Evolutionary conservation across 2,113 vertebrate species (phyloP), one percentile per base, ranked within the genome.

Genomic region (Microtus montanus): DNA sequence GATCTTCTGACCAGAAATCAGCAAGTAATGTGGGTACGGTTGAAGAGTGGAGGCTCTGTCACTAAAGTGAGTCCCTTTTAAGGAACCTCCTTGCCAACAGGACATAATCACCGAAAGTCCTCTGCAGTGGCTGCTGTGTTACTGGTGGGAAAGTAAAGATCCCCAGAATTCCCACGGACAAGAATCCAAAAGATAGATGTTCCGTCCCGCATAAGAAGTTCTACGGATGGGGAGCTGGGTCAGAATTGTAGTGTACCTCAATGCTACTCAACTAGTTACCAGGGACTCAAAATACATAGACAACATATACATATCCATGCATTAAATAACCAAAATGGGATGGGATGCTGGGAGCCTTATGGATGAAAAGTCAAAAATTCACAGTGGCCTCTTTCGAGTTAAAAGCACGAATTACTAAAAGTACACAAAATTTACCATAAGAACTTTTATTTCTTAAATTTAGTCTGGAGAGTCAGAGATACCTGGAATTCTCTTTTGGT

Each of bases 221-320:
- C 49, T 70, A 78, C n/a, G 17, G 28, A 26, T 44, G 20, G 26
- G 13, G 11, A 10, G 66, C 49, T 75, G 13, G n/a, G 78, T 91
- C 47, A n/a, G 47, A 24, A 58, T 3, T 75, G 3, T 74, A 49
- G 33, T 54, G 78, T 35, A 24, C 2, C 28, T 33, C 70, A 94
- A 26, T 38, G n/a, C 77, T 90, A 47, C 30, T 95, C 54, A 88
- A 82, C 71, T 92, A 70, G 79, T 91, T 96, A 88, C 52, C 30
- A 74, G 13, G 80, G 2, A 79, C 80, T 84, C 70, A 63, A 87
- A 86, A 93, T 35, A 74, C 19, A 12, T 22, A 38, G 26, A 75
- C 49, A 64, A 6, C 9, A 61, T 52, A 44, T 54, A 22, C 7
- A 38, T 66, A 38, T 11, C 70, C 1, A 79, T 8, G 54, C 2